Evolutionary conservation across 1,140 invertebrate species (phyloP).

Genomic region (Rhopalosiphum maidis): DNA sequence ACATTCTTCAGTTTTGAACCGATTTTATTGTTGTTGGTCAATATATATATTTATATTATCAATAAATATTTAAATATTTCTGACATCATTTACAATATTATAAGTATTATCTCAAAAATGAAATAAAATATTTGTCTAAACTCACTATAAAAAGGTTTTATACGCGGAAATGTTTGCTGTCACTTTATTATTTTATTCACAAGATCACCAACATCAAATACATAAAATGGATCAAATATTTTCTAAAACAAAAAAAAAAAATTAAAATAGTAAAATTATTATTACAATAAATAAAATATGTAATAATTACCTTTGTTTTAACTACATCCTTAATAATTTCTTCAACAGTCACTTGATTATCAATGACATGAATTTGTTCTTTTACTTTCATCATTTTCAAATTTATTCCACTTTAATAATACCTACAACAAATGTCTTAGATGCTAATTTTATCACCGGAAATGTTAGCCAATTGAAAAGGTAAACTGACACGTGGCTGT

Average conservation of each 20-base stretch:
- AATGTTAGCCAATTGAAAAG: conserved; percentile 11
- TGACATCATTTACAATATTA: background rate
- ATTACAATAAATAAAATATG: background rate
- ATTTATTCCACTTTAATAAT: background rate
- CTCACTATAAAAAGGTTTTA: conserved; percentile 91
- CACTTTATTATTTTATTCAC: conserved; percentile 85
- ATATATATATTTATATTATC: no score
- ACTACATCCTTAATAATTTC: conserved; percentile 41
- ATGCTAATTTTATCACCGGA: background rate
- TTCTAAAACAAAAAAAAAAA: conserved; percentile 58
- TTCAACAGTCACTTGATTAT: conserved; percentile 43
- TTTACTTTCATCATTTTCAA: background rate
- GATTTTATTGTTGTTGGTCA: no score
- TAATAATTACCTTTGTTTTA: conserved; percentile 50
- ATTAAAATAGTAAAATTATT: background rate
- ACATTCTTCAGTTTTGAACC: no score
- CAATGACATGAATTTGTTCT: conserved; percentile 45
- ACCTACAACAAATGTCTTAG: background rate
- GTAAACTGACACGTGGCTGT: background rate
- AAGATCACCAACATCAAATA: conserved; percentile 89
- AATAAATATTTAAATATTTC: background rate
- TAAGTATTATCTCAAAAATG: no score
- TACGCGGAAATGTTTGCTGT: conserved; percentile 83
- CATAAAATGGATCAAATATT: conserved; percentile 92
- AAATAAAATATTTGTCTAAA: no score